Conservation (phyloP, 2,113 vertebrate genomes). For the Rhegmatorhina hoffmannsi region DNA sequence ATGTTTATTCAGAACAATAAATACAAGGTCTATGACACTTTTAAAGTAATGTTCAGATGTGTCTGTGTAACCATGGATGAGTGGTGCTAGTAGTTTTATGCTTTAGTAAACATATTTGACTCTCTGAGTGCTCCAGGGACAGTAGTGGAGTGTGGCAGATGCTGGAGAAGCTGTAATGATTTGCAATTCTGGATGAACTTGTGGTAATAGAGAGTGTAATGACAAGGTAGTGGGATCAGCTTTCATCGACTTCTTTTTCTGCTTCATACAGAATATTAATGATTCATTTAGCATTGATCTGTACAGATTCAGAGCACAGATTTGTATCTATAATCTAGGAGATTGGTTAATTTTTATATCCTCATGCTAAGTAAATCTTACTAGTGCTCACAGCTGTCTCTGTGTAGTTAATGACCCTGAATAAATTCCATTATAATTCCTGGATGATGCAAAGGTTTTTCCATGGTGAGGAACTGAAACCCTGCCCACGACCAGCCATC, state of each 20-base stretch:
- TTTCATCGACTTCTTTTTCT: background rate
- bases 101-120: conserved; percentile 69
- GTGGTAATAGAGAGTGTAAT: conserved; percentile 56
- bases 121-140: conserved; percentile 56
- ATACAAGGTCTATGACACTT: conserved; percentile 73
- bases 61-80: conserved; percentile 62
- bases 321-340: conserved; percentile 39
- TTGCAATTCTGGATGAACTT: conserved; percentile 65
- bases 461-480: conserved; percentile 20
- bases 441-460: conserved; percentile 30
- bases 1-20: conserved; percentile 76
- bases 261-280: conserved; percentile 43
- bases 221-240: conserved; percentile 49
- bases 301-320: background rate
- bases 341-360: conserved; percentile 51
- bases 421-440: conserved; percentile 63
- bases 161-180: conserved; percentile 42
- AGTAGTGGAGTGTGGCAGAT: conserved; percentile 36
- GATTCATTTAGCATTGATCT: conserved; percentile 61
- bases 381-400: conserved; percentile 44
- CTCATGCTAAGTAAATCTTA: conserved; percentile 38
- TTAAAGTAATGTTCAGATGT: conserved; percentile 69
- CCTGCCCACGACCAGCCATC: background rate
- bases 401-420: conserved; percentile 31
- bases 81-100: conserved; percentile 61